Evolutionary conservation across 2,797 vertebrate genomes (phyloP).

Genomic region (Gastrophryne carolinensis): DNA sequence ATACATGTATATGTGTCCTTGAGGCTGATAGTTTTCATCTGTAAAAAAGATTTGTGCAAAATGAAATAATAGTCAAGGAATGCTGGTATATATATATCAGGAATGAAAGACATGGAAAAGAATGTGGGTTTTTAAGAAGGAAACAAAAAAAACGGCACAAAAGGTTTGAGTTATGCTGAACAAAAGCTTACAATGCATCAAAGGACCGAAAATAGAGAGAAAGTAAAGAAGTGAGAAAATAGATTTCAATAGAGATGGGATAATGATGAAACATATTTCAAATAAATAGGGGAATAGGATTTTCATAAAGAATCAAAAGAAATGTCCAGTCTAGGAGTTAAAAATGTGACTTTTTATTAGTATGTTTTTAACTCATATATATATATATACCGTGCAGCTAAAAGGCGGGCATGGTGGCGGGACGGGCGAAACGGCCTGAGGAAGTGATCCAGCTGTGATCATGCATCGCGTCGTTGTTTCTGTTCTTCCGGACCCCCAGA

Average conservation of each 20-base stretch:
- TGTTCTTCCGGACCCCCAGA: no score
- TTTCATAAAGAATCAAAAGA: constrained; percentile 51
- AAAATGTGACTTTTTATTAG: no score
- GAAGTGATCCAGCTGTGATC: no score
- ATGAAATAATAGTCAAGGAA: constrained; percentile 56
- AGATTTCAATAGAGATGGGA: constrained; percentile 57
- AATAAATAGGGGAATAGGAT: constrained; percentile 59
- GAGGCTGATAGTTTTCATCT: constrained; percentile 57
- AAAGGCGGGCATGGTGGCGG: no score
- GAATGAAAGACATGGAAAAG: constrained; percentile 58
- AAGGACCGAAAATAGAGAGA: constrained; percentile 59
- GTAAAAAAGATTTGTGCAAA: constrained; percentile 46
- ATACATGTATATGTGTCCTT: constrained; percentile 32
- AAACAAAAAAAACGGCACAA: constrained; percentile 54
- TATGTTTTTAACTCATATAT: no score
- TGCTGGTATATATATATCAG: constrained; percentile 59
- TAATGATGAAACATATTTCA: constrained; percentile 61
- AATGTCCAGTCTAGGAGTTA: no score
- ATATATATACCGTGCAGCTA: no score
- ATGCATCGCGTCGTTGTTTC: no score
- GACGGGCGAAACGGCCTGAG: no score
- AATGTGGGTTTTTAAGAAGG: constrained; percentile 51
- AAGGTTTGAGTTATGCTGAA: constrained; percentile 56
- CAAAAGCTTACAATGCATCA: constrained; percentile 57
- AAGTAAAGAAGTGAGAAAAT: constrained; percentile 61